Evolutionary conservation across 1,140 invertebrate genomes (phyloP), one percentile per base, ranked within the genome.

Genomic region (Bombus haemorrhoidalis): DNA sequence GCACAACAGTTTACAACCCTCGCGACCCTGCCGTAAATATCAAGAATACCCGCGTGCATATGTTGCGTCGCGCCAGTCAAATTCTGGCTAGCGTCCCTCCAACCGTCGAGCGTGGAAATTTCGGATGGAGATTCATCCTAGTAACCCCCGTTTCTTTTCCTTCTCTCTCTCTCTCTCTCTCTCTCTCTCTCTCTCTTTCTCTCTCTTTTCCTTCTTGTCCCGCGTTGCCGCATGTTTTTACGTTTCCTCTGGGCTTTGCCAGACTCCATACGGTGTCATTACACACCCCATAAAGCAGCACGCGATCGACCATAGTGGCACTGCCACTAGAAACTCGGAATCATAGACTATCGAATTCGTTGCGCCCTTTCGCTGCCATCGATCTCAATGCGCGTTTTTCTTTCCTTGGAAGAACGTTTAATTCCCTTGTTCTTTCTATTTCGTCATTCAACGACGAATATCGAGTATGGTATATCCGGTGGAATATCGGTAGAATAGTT

Each of bases 201-300:
- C 34, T 64, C 62, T 59, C 53, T n/a, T n/a, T n/a, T n/a, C n/a
- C n/a, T n/a, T n/a, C 69, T 18, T 37, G 22, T 37, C 3, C 34
- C 32, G 66, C 34, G 34, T 34, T 37, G 66, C 64, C 81, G 79
- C 79, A 12, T 75, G 76, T 77, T 92, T 92, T 92, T 92, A 92
- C 91, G 91, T 90, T 86, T 92, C 91, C 91, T 92, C 84, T 92
- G 91, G 91, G 91, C 85, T 90, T 92, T 92, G 75, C 80, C 71
- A 43, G 79, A 62, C 85, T 89, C 87, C 85, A 83, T 86, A 84
- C 88, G 86, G 90, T 87, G 82, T 83, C 83, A 89, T 92, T 92
- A 90, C 89, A 91, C 91, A 92, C 91, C 91, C 90, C 91, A 91
- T 92, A 92, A 92, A 92, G 86, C 90, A 91, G 87, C 85, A 89